Conservation (phyloP, 2,113 vertebrate species). For the Lasiurus cinereus region DNA sequence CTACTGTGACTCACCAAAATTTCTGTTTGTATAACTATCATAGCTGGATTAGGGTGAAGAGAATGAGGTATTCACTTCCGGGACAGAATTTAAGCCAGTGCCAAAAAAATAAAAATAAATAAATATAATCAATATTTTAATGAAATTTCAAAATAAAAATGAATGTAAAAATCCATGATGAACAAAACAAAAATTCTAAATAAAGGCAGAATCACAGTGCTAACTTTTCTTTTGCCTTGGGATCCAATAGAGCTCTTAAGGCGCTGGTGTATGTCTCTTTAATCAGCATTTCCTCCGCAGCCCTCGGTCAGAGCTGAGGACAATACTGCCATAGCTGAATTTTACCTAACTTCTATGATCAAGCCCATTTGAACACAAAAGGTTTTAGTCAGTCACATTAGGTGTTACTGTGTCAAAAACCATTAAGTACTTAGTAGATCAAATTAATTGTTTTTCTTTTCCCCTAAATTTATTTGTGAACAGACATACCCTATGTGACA, state of each 20-base stretch:
- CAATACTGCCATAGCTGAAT: neutral
- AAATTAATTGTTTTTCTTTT: conserved; percentile 27
- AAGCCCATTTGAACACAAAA: neutral
- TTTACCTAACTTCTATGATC: conserved; percentile 28
- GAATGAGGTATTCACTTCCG: neutral
- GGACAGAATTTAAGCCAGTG: neutral
- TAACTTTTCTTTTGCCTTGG: neutral
- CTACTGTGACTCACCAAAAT: neutral
- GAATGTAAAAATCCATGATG: neutral
- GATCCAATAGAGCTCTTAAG: neutral
- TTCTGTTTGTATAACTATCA: neutral
- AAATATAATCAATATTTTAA: neutral
- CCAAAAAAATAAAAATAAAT: neutral
- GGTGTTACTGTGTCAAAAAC: conserved; percentile 2
- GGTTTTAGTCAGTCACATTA: neutral
- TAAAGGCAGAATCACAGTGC: neutral
- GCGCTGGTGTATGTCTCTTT: neutral
- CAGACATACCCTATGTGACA: neutral
- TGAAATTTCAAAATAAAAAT: conserved; percentile 19
- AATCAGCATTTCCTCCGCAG: conserved; percentile 4
- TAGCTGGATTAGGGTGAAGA: neutral
- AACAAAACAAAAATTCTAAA: conserved; percentile 33
- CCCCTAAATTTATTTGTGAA: conserved; percentile 25
- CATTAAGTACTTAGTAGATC: neutral
- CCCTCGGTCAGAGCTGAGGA: neutral